These are phyloP conservation scores for Paedocypris micromegethes DNA, from an alignment of 2,797 vertebrate genomes.

Conservation along the genomic window DNA sequence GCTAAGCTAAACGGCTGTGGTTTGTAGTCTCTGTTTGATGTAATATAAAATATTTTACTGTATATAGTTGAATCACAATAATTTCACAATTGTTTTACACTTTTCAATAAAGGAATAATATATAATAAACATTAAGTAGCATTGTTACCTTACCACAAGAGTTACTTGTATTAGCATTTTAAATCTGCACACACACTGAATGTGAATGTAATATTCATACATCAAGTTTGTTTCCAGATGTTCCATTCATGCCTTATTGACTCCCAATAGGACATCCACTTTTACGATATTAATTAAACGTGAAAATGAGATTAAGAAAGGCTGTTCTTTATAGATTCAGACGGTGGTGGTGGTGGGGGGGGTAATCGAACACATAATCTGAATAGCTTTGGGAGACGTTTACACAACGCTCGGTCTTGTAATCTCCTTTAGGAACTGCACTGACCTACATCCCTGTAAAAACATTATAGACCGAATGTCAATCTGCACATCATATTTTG, in stretches of 20 bases:
- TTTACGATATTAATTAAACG: constrained; percentile 51
- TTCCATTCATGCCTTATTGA: constrained; percentile 40
- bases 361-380: constrained; percentile 28
- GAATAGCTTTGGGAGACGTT: constrained; percentile 7
- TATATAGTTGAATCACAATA: too few relatives aligned
- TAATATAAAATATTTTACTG: too few relatives aligned
- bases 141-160: too few relatives aligned
- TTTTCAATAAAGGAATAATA: too few relatives aligned
- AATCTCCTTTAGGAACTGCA: constrained; percentile 12
- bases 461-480: constrained; percentile 1
- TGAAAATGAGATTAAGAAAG: constrained; percentile 39
- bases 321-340: constrained; percentile 33
- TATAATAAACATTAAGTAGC: too few relatives aligned
- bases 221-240: constrained; percentile 40
- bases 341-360: constrained; percentile 24
- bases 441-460: background rate
- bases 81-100: too few relatives aligned
- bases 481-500: background rate
- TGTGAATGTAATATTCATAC: constrained; percentile 19
- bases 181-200: constrained; percentile 20
- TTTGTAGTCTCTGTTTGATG: too few relatives aligned
- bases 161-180: background rate
- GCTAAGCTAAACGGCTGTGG: too few relatives aligned
- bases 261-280: constrained; percentile 29
- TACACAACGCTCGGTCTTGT: constrained; percentile 20